Evolutionary conservation across 1,140 invertebrate species (phyloP), one percentile per base, ranked within the genome.

Genomic region (Drosophila ogumai): DNA sequence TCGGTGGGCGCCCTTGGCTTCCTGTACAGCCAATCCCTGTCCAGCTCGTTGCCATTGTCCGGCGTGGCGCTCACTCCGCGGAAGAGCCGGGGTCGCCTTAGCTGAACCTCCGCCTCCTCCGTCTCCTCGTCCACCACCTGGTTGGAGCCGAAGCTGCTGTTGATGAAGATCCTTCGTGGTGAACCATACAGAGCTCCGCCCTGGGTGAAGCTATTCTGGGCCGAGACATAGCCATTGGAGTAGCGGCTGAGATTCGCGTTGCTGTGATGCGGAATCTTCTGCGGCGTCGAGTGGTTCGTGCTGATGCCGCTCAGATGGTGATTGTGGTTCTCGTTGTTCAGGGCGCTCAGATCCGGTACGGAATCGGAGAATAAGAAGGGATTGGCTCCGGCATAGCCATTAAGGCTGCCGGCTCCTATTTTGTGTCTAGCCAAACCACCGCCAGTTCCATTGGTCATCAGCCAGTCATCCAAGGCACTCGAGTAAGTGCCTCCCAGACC

Each of bases 401-500:
- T 91, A 4, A 91, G 61, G 69, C 93, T 93, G 49, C 91, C 91
- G 6, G 91, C 91, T 1, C 80, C 82, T 59, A 93, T 92, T 31
- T 92, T 92, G 44, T 92, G 85, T 0, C 88, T 64, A 0, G 82
- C 81, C 50, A 88, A n/a, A 6, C 85, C 82, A 3, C 76, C 81
- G 10, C 79, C 75, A 9, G 81, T 78, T 3, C 87, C 91, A 57
- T 88, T 92, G 9, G 87, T 90, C 88, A 93, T 92, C 31, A 94
- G 82, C 93, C 94, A 94, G 40, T 94, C 93, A 8, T 94, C 93
- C 58, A 94, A 72, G 8, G 92, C 93, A 47, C 88, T 92, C 10
- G 91, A 92, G 60, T 92, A 92, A 25, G 86, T 92, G 74, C 90
- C 79, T 15, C 91, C 91, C 38, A 92, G 66, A 0, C 91, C 86